Percentiles rank a stretch among this genome's conserved stretches.
phyloP scores from a whole-genome alignment of 2,888 invertebrate genomes.

The Lasioglossum leucozonium region DNA sequence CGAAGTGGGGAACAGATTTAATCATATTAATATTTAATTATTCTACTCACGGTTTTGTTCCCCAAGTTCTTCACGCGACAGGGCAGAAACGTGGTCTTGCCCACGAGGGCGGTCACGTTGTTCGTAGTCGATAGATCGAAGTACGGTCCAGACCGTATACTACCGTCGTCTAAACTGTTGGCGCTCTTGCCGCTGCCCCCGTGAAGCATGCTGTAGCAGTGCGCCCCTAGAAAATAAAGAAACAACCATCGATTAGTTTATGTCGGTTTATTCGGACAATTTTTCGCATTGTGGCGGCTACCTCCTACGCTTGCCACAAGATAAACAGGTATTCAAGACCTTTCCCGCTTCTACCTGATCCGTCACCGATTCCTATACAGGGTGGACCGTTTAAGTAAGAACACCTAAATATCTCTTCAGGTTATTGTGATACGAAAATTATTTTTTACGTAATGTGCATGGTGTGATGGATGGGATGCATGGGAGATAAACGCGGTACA shows the following conservation, averaged over 20 bases:
- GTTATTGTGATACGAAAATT: no score
- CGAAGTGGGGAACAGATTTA: no score
- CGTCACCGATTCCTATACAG: no score
- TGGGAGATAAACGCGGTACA: conserved; percentile 70
- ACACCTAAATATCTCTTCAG: no score
- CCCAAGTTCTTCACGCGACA: conserved; percentile 96
- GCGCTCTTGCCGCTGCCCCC: conserved; percentile 79
- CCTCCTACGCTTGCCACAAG: no score
- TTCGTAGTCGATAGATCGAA: conserved; percentile 91
- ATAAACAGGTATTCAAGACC: no score
- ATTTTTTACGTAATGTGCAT: no score
- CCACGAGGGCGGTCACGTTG: conserved; percentile 93
- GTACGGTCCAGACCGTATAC: conserved; percentile 89
- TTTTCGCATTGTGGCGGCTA: no score
- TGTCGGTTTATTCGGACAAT: no score
- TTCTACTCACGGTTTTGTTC: conserved; percentile 92
- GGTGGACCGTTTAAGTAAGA: no score
- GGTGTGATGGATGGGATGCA: no score
- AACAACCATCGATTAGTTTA: not conserved
- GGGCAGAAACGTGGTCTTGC: conserved; percentile 95
- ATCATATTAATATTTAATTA: not conserved
- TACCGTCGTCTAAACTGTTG: conserved; percentile 83
- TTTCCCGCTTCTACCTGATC: no score
- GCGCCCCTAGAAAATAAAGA: conserved; percentile 75
- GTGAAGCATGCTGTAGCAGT: conserved; percentile 78